Evolutionary conservation across 2,888 invertebrate genomes (phyloP), one percentile per base, ranked within the genome.

Genomic region (Brachyopa scutellaris): DNA sequence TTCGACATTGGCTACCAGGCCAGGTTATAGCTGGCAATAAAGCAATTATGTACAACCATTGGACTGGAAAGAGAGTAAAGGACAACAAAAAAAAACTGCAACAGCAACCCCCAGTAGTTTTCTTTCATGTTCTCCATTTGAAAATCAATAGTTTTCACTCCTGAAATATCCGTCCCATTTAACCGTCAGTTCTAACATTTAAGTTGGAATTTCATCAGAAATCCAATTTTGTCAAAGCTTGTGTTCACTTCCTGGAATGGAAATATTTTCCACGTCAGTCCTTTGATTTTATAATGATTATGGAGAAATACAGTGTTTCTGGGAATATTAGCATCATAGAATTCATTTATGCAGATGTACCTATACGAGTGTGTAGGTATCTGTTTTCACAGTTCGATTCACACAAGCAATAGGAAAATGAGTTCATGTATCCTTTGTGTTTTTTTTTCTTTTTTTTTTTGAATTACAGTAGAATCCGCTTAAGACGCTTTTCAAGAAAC

Each of bases 201-300:
- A 21, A 23, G 21, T 49, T 13, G 42, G 19, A 4, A 57, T 66
- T 74, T 74, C 49, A 13, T 9, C 1, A 23, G 66, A 74, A 74
- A 66, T 21, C 36, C 33, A 62, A n/a, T n/a, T n/a, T n/a, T n/a
- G n/a, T 57, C 29, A 57, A 49, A 31, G 49, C 42, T 66, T 66
- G 31, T 17, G 17, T 29, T n/a, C n/a, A 40, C 17, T 42, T 59
- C 45, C 45, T 31, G 61, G 45, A 61, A 61, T 19, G 19, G 9
- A 42, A 31, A 19, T 19, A 31, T 31, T 31, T 42, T 45, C 45
- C 31, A 45, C 31, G 45, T 42, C 45, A 61, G 45, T 33, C 45
- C 61, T 45, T 45, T 61, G 45, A 45, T 45, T 45, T 45, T 31
- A 45, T 61, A 45, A 61, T 61, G 31, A 40, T 40, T 29, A 57